Conservation (phyloP, 2,113 vertebrate species). For the Chunga burmeisteri region DNA sequence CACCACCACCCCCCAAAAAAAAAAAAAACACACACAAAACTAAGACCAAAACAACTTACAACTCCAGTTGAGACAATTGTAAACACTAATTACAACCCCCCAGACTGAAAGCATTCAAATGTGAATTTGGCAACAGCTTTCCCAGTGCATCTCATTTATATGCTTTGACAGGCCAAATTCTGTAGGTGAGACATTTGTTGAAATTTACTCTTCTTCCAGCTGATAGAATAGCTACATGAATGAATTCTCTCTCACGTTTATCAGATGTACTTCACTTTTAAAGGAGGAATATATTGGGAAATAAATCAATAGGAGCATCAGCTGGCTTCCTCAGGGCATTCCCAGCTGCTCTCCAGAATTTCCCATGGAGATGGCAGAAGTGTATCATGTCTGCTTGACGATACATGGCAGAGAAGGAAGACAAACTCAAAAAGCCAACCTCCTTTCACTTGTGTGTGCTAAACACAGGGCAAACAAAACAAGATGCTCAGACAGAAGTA, state of each 20-base stretch:
- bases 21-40: not conserved
- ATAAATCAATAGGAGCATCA: not conserved
- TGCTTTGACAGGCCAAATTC: not conserved
- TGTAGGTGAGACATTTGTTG: not conserved
- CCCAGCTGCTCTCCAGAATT: not conserved
- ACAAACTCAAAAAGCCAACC: not conserved
- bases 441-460: not conserved
- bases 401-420: not conserved
- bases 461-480: not conserved
- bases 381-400: fast-evolving
- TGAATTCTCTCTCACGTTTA: not conserved
- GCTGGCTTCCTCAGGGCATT: not conserved
- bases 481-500: not conserved
- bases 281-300: not conserved
- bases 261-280: not conserved
- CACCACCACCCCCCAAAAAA: fast-evolving
- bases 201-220: not conserved
- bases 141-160: not conserved
- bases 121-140: not conserved
- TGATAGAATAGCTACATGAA: not conserved
- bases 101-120: not conserved
- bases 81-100: not conserved
- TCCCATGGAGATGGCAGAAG: not conserved
- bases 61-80: not conserved
- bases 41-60: not conserved